These are phyloP conservation scores for Trissolcus brochymenae DNA, from an alignment of 2,888 invertebrate genomes.

Conservation along the genomic window DNA sequence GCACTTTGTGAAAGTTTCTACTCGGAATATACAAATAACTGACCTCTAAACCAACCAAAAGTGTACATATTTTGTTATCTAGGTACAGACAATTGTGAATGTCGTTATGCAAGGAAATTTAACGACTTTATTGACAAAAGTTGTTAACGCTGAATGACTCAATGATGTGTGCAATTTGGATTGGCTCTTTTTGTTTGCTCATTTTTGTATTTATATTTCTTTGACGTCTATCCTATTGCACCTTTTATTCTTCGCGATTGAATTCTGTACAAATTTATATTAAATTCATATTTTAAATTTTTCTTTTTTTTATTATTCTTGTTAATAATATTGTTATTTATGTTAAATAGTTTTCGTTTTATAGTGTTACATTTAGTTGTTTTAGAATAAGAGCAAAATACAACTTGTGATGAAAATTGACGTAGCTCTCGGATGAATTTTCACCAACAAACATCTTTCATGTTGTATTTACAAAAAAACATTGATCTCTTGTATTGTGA, in stretches of 20 bases:
- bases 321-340: too few relatives aligned
- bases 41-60: slow-evolving; percentile 45
- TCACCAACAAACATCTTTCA: too few relatives aligned
- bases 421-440: too few relatives aligned
- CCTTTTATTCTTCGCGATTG: background rate
- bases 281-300: too few relatives aligned
- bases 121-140: slow-evolving; percentile 43
- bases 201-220: background rate
- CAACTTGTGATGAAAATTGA: too few relatives aligned
- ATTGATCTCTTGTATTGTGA: too few relatives aligned
- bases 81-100: slow-evolving; percentile 24
- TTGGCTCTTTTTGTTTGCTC: slow-evolving; percentile 16
- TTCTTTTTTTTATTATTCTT: too few relatives aligned
- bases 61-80: slow-evolving; percentile 48
- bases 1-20: slow-evolving; percentile 52
- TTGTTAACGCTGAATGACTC: slow-evolving; percentile 33
- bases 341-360: too few relatives aligned
- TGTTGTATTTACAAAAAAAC: too few relatives aligned
- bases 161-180: slow-evolving; percentile 26
- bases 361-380: too few relatives aligned
- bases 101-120: slow-evolving; percentile 38
- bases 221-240: background rate
- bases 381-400: too few relatives aligned
- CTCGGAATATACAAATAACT: slow-evolving; percentile 49
- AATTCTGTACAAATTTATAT: too few relatives aligned